phyloP scores from a whole-genome alignment of 2,113 vertebrate genomes.

The Gobius niger region DNA sequence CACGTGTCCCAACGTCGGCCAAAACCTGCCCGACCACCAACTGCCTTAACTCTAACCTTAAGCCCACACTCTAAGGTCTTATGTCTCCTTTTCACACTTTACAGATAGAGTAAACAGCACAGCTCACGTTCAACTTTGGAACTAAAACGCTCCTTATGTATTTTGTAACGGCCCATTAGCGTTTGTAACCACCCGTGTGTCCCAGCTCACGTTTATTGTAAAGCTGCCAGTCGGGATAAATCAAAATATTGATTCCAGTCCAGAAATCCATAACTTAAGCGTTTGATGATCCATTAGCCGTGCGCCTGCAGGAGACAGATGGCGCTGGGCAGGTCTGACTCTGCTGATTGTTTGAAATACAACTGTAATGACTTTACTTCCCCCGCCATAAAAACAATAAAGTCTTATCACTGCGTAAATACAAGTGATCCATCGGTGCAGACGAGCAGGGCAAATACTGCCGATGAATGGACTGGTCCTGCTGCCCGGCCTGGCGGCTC shows the following conservation, averaged over 20 bases:
- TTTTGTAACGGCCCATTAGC: not conserved
- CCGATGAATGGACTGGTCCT: conserved; percentile 2
- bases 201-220: not conserved
- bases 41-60: no score
- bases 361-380: conserved; percentile 64
- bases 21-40: no score
- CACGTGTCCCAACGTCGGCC: no score
- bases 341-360: conserved; percentile 42
- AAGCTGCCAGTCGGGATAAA: not conserved
- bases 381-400: conserved; percentile 65
- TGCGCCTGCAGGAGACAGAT: conserved; percentile 25
- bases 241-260: not conserved
- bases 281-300: conserved; percentile 11
- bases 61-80: no score
- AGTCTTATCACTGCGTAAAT: conserved; percentile 66
- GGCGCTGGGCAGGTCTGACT: conserved; percentile 24
- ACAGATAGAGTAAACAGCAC: no score
- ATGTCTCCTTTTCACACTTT: no score
- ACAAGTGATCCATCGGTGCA: conserved; percentile 53
- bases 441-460: conserved; percentile 62
- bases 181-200: not conserved
- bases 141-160: not conserved
- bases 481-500: no score
- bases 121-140: no score
- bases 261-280: conserved; percentile 17